Evolutionary conservation across 2,888 invertebrate species (phyloP).

Genomic region (Drosophila austrosaltans): DNA sequence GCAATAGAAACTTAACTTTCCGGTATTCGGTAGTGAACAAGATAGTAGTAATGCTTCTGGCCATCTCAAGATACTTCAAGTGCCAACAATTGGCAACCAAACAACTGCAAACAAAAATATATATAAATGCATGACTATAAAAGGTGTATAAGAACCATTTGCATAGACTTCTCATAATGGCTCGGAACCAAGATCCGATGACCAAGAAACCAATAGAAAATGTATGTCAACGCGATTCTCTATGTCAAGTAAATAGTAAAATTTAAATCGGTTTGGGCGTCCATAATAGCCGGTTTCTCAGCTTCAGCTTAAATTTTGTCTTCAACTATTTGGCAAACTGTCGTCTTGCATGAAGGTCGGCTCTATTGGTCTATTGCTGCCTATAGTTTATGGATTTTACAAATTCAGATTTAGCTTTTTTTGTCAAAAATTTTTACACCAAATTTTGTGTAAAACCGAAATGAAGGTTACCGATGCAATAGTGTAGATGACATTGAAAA

Average conservation of each 20-base stretch:
- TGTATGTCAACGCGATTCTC: slow-evolving; percentile 66
- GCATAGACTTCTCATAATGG: slow-evolving; percentile 14
- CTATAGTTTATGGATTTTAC: neutral
- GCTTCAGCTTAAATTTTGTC: slow-evolving; percentile 20
- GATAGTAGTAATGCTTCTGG: slow-evolving; percentile 16
- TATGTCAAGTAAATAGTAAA: slow-evolving; percentile 49
- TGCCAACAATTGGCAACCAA: slow-evolving; percentile 24
- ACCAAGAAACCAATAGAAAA: slow-evolving; percentile 47
- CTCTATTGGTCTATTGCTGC: neutral
- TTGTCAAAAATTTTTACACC: slow-evolving; percentile 16
- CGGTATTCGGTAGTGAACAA: slow-evolving; percentile 43
- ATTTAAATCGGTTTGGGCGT: slow-evolving; percentile 24
- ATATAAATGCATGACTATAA: slow-evolving; percentile 9
- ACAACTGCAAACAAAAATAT: slow-evolving; percentile 29
- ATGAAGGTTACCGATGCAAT: neutral
- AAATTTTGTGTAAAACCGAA: neutral
- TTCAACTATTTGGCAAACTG: slow-evolving; percentile 8
- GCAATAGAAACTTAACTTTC: slow-evolving; percentile 52
- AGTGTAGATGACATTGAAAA: slow-evolving; percentile 47
- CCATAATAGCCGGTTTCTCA: slow-evolving; percentile 26
- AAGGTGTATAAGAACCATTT: slow-evolving; percentile 27
- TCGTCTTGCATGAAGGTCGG: slow-evolving; percentile 8
- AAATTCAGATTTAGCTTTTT: neutral
- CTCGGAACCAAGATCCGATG: slow-evolving; percentile 33
- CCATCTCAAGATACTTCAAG: slow-evolving; percentile 23